Base-by-base conservation (phyloP, 2,888 invertebrate species). In the Polyploca ridens region DNA sequence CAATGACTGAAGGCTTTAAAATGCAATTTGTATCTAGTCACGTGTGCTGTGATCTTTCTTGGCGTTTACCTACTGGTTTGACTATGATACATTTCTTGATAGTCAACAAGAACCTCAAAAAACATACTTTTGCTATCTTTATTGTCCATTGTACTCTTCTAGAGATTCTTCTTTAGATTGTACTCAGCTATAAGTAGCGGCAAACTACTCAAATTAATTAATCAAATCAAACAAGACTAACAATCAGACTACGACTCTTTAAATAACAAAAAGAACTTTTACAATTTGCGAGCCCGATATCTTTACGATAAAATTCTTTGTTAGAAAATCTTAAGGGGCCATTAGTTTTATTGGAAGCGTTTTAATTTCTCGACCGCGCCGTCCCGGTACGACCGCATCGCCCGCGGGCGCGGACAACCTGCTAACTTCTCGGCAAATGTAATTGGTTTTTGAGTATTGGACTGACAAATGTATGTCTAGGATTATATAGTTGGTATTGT, bases 281-380 rank as follows among this genome's bases (percentile, higher is more conserved):
- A 64, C 70, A 75, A 69, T 75, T 76, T 66, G 41, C 27, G 65
- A 70, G 69, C 65, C 60, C 63, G 65, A 66, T 68, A 72, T 78
- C 78, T 82, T 74, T 70, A 54, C 60, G 74, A 74, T 81, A 75
- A 81, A 75, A 79, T 72, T 69, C 79, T 75, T 76, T 78, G 78
- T 81, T 77, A 70, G 74, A 73, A 79, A 78, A 79, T 75, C 74
- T 77, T 74, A 64, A 73, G 71, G 66, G 70, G 67, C 78, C 81
- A 82, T 83, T 82, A 81, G 72, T 80, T 77, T 76, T 80, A 84
- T 84, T 84, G 77, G 69, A 66, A 75, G 66, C 75, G 69, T 74
- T 82, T 78, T 77, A 78, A 79, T 80, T 76, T 73, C 74, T 54
- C 54, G 16, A 54, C 54, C 19, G 54, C 54, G 10, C 14, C 54